Evolutionary conservation across 1,140 invertebrate genomes (phyloP), one percentile per base, ranked within the genome.

Genomic region (Maniola jurtina): DNA sequence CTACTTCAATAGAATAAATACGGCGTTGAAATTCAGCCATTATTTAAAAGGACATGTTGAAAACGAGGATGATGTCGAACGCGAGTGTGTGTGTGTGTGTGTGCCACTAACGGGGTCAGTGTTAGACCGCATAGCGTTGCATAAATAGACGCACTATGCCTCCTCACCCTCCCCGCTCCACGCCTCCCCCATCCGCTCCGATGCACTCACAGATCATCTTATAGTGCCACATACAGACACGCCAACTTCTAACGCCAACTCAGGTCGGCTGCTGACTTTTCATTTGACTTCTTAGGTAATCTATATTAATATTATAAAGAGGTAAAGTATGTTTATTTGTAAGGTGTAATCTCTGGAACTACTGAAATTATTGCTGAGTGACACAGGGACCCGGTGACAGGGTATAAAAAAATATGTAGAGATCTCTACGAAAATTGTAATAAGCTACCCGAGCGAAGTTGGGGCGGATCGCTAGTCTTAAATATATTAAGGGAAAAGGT

Each of bases 51-150:
- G 64, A 66, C 50, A 38, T 66, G 35, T 52, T 62, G 66, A 52
- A 58, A 52, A 62, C 42, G 60, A 63, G 55, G 64, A 67, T 52
- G 69, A 71, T 67, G 60, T 54, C 63, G 52, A n/a, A 80, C 13
- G 5, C 42, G 10, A 13, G 13, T 88, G 81, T 83, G 84, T 88
- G 81, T 83, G 84, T 86, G 83, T 86, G 83, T 79, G 80, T 73
- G 77, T 74, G 75, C 48, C 67, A 73, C 81, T 86, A 88, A 87
- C 84, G 79, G 76, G 87, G 87, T 87, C 87, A 89, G 87, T 89
- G 87, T 88, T 89, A 89, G 87, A 83, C 80, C 87, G 80, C 84
- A 87, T 86, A 86, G 79, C 80, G 77, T 76, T 83, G 83, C 83
- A 86, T 81, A 89, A 86, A 89, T 89, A 89, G 86, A 80, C 57